Percentiles rank a stretch among this genome's conserved stretches.
Evolutionary conservation across 2,113 vertebrate genomes (phyloP).

Genomic region (Charadrius vociferus): DNA sequence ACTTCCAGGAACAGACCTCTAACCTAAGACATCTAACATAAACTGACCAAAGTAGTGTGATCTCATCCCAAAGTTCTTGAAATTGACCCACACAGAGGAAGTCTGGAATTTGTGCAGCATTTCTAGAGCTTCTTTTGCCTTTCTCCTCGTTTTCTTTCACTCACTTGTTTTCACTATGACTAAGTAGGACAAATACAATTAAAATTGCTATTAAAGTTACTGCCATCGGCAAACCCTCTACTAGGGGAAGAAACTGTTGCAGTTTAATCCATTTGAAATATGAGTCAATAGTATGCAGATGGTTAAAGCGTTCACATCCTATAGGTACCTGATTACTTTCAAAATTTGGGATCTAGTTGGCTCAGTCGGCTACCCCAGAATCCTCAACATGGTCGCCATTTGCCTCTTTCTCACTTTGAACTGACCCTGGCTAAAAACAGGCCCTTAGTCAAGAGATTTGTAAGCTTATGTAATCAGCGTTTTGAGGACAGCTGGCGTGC

Average conservation of each 20-base stretch:
- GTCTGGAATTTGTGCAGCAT: neutral
- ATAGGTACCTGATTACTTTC: neutral
- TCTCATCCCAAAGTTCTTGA: neutral
- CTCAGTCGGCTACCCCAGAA: neutral
- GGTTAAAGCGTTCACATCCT: neutral
- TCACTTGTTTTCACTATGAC: neutral
- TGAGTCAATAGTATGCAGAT: neutral
- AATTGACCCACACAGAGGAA: neutral
- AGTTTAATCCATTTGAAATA: neutral
- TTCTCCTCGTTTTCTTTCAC: neutral
- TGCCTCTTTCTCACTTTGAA: neutral
- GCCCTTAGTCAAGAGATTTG: neutral
- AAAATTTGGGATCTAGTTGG: neutral
- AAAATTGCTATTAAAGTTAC: neutral
- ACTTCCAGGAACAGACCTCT: neutral
- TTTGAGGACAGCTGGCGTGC: neutral
- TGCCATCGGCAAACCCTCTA: neutral
- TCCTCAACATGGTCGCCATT: neutral
- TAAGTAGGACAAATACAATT: neutral
- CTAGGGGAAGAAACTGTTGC: neutral
- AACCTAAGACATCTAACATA: neutral
- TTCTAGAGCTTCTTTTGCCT: neutral
- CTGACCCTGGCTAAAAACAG: neutral
- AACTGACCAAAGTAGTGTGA: neutral
- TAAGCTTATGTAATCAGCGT: neutral